Percentiles rank a stretch among this genome's conserved stretches.
These are phyloP conservation scores for Seriola aureovittata DNA, from an alignment of 2,113 vertebrate species.

Conservation along the genomic window DNA sequence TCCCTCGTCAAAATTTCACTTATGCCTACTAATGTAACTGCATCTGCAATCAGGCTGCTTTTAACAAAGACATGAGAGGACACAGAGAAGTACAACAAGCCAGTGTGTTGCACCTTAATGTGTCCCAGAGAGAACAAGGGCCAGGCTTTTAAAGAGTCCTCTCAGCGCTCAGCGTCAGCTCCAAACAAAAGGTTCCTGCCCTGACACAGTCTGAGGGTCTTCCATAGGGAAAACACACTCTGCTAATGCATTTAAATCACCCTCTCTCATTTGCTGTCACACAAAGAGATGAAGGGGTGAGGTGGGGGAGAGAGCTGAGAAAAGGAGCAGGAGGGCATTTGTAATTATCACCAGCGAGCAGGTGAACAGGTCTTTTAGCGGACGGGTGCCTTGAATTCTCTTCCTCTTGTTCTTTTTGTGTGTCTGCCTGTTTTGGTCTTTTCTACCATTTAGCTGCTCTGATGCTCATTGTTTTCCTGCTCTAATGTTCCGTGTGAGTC, in stretches of 20 bases:
- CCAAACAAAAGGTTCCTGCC: slow-evolving; percentile 72
- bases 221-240: slow-evolving; percentile 70
- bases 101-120: slow-evolving; percentile 62
- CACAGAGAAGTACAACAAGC: slow-evolving; percentile 43
- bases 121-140: slow-evolving; percentile 61
- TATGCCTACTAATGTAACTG: slow-evolving; percentile 45
- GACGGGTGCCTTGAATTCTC: slow-evolving; percentile 45
- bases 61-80: slow-evolving; percentile 65
- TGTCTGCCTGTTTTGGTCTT: slow-evolving; percentile 12
- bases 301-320: slow-evolving; percentile 16
- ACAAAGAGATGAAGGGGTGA: slow-evolving; percentile 63
- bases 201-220: slow-evolving; percentile 59
- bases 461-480: slow-evolving; percentile 29
- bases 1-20: slow-evolving; percentile 47
- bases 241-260: slow-evolving; percentile 81
- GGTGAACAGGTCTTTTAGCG: slow-evolving; percentile 67
- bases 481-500: slow-evolving; percentile 42
- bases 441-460: slow-evolving; percentile 33
- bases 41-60: slow-evolving; percentile 58
- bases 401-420: slow-evolving; percentile 54
- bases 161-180: slow-evolving; percentile 45
- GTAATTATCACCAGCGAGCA: slow-evolving; percentile 60
- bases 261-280: slow-evolving; percentile 53
- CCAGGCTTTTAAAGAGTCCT: slow-evolving; percentile 74
- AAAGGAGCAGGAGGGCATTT: slow-evolving; percentile 42